Evolutionary conservation across 1,140 invertebrate genomes (phyloP), one percentile per base, ranked within the genome.

Genomic region (Drosophila tropicalis): DNA sequence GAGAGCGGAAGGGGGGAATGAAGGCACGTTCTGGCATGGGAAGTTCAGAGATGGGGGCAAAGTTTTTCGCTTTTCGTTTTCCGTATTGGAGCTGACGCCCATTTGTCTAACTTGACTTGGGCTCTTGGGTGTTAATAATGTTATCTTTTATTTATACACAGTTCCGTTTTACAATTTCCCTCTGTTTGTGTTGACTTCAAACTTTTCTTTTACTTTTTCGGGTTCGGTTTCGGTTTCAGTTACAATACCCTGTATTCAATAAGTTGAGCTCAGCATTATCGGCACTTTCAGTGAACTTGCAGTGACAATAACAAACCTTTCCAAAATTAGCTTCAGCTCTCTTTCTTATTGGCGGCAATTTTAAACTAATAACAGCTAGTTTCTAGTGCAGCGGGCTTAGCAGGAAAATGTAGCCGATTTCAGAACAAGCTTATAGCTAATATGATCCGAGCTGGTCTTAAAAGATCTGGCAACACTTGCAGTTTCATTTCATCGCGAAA

Each of bases 121-220:
- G 64, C 69, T 73, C 63, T 76, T 68, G 72, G 78, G 72, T 82
- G 80, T 89, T 87, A 87, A 87, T 87, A 87, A 89, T 80, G 84
- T 87, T 87, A 89, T 87, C 84, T 87, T 87, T 87, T 87, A 87
- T 87, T 87, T 87, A 87, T 83, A 71, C 74, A 74, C 67, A 64
- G 44, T 55, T 67, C 44, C 73, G 65, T 77, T 77, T 72, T 61
- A 51, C 44, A 51, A 51, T 62, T 62, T 62, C 6, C 15, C 32
- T 56, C 44, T 51, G 44, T 63, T 25, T 67, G 41, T 62, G 66
- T 76, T 62, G 40, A 69, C 36, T 60, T 77, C 71, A 62, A 77
- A 70, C 57, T 58, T 66, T 66, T 58, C 55, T 15, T 15, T 36
- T 22, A 39, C 36, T 12, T 39, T 15, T 2, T 47, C 51, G 39